Conservation (phyloP, 2,797 vertebrate species). For the Graptemys geographica region DNA sequence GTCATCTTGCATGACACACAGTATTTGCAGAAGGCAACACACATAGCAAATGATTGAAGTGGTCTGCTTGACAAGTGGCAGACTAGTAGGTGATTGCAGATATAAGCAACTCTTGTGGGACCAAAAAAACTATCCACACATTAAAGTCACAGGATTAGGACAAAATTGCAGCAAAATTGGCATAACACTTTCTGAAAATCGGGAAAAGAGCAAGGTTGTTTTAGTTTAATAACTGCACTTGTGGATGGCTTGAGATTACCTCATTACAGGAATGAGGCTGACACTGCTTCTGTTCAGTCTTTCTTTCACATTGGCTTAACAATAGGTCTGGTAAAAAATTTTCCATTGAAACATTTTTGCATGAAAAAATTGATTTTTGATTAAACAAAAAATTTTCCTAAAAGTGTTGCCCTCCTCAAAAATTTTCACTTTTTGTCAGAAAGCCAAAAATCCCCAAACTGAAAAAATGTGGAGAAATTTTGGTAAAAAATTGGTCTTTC, state of each 20-base stretch:
- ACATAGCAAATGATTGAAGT: background rate
- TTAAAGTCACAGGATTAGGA: background rate
- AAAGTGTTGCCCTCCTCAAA: background rate
- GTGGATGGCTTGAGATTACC: background rate
- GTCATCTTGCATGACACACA: background rate
- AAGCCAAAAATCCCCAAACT: background rate
- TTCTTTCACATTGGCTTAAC: background rate
- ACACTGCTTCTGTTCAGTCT: background rate
- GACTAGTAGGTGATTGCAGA: background rate
- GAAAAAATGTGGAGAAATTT: background rate
- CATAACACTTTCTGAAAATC: background rate
- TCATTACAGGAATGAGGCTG: background rate
- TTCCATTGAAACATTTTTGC: background rate
- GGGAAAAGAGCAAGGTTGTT: background rate
- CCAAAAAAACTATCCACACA: background rate
- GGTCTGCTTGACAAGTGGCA: background rate
- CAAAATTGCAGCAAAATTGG: accelerated
- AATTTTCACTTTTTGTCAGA: background rate
- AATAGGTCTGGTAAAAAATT: background rate
- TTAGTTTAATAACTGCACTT: background rate
- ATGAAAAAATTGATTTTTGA: background rate
- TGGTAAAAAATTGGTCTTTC: background rate
- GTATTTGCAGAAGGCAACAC: background rate
- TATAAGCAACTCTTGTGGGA: background rate
- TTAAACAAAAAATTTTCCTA: background rate